Base-by-base conservation (phyloP, 2,888 invertebrate species). In the Tachina lurida region DNA sequence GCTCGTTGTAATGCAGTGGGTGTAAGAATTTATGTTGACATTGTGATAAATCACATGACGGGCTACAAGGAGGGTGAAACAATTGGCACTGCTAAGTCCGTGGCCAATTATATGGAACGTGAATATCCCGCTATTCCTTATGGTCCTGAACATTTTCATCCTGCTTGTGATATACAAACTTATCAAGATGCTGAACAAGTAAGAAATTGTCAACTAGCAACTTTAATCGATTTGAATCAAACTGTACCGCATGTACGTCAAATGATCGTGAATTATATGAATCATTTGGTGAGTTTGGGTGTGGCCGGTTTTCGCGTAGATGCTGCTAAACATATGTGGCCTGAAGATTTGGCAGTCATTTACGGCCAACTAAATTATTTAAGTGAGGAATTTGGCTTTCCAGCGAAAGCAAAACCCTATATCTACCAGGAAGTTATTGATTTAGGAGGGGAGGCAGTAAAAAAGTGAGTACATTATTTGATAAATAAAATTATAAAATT, bases 11-110 rank as follows among this genome's bases (percentile, higher is more conserved):
- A 97, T 91, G 93, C 93, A 41, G 97, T 93, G 71, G 97, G 97
- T 54, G 96, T 97, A 54, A 90, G 97, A 89, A 96, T 97, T 88
- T 97, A 96, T 92, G 96, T 95, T 0, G 97, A 97, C 89, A 94
- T 95, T 0, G 94, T 97, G 10, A 94, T 97, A 84, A 97, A 97
- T 92, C 97, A 97, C 92, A 97, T 97, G 97, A 95, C 95, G 0
- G 94, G 87, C 10, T 84, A 94, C 15, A 92, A 94, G 49, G 70
- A 87, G n/a, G 62, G 92, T 0, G 68, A 81, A n/a, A 71, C 74
- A 12, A 41, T 84, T 63, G 96, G 96, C 1, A 95, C 95, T 0
- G 95, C 94, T 19, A 71, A 70, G 77, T 94, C 94, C 19, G 93
- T 91, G 0, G 95, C 94, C 4, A 73, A 87, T n/a, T 82, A 87